Conservation (phyloP, 1,140 invertebrate species). For the Bathynomus jamesi region DNA sequence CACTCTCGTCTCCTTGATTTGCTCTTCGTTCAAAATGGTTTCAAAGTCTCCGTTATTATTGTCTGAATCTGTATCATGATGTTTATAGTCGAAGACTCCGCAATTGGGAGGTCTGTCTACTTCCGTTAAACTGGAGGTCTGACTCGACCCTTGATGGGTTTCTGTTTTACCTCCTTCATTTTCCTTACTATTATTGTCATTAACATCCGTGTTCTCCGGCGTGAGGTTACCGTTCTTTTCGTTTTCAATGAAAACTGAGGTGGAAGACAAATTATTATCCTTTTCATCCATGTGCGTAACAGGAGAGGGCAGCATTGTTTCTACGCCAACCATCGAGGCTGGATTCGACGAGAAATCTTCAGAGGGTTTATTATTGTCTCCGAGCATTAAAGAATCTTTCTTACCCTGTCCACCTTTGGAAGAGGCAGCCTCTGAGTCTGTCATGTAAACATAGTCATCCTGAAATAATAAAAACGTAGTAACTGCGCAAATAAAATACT, state of each 20-base stretch:
- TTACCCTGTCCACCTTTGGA: background rate
- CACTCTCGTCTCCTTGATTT: too few relatives aligned
- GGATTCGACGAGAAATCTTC: background rate
- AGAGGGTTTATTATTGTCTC: too few relatives aligned
- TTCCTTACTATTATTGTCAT: background rate
- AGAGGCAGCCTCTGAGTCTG: background rate
- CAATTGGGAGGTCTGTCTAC: constrained; percentile 56
- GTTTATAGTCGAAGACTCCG: constrained; percentile 72
- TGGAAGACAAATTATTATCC: background rate
- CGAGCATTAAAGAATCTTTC: too few relatives aligned
- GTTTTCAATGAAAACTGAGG: background rate
- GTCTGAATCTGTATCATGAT: constrained; percentile 73
- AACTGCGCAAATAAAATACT: background rate
- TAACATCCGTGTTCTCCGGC: too few relatives aligned
- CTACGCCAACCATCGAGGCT: background rate
- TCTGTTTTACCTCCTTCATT: background rate
- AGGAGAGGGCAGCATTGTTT: background rate
- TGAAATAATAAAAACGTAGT: background rate
- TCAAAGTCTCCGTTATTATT: constrained; percentile 12
- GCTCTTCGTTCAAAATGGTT: background rate
- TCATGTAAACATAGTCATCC: background rate
- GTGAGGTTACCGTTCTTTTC: too few relatives aligned
- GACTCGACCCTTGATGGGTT: background rate
- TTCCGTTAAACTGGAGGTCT: background rate
- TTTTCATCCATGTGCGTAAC: background rate